Evolutionary conservation across 2,797 vertebrate species (phyloP).

Genomic region (Taenioides sp.): DNA sequence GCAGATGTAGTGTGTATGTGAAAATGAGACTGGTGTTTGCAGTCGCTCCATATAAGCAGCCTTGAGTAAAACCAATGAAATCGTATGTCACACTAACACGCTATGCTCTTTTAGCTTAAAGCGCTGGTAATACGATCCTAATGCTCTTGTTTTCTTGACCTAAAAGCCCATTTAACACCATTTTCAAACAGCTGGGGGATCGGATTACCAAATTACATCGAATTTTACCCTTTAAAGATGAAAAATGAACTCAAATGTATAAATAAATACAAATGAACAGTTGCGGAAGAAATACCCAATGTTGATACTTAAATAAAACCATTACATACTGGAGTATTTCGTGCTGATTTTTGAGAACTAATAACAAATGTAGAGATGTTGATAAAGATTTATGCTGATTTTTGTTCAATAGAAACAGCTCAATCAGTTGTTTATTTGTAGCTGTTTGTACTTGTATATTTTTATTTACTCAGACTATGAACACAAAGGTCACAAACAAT

Average conservation of each 20-base stretch:
- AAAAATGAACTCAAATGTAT: not conserved
- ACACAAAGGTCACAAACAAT: no score
- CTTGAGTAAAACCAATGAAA: conserved; percentile 35
- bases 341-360: no score
- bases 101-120: conserved; percentile 16
- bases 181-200: not conserved
- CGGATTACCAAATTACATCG: not conserved
- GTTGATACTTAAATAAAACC: no score
- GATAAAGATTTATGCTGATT: no score
- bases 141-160: conserved; percentile 17
- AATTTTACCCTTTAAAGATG: not conserved
- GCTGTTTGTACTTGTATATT: no score
- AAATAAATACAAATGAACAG: no score
- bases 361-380: no score
- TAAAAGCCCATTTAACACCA: conserved; percentile 6
- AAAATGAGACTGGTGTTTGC: conserved; percentile 8
- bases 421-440: no score
- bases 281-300: no score
- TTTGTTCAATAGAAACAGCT: no score
- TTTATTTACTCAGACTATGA: no score
- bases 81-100: conserved; percentile 20
- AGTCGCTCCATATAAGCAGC: conserved; percentile 24
- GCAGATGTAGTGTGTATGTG: conserved; percentile 9
- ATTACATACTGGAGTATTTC: no score
- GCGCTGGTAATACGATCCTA: conserved; percentile 30